These are phyloP conservation scores for Adelognathus sp. DNA, from an alignment of 2,888 invertebrate species.

Conservation along the genomic window DNA sequence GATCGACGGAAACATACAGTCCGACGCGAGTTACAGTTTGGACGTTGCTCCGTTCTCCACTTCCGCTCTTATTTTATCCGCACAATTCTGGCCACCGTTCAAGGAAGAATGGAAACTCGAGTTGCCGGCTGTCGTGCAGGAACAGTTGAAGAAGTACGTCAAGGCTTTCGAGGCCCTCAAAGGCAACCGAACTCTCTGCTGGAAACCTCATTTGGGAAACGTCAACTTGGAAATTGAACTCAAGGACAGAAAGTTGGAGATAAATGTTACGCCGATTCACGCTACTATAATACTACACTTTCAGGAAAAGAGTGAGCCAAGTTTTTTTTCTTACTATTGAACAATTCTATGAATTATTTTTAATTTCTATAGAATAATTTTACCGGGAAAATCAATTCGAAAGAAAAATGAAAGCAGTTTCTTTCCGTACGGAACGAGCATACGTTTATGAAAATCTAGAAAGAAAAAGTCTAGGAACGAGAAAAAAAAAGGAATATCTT, in stretches of 20 bases:
- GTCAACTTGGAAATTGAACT: constrained; percentile 95
- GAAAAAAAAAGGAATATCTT: too few relatives aligned
- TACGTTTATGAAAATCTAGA: too few relatives aligned
- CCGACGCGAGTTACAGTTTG: constrained; percentile 85
- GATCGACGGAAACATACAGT: constrained; percentile 93
- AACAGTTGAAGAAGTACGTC: constrained; percentile 92
- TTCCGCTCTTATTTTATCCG: constrained; percentile 95
- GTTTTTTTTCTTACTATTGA: neutral
- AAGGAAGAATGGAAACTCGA: constrained; percentile 95
- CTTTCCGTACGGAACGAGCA: too few relatives aligned
- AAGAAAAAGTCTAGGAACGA: too few relatives aligned
- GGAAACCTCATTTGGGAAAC: constrained; percentile 96
- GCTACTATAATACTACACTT: constrained; percentile 97
- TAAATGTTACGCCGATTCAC: constrained; percentile 95
- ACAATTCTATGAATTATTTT: too few relatives aligned
- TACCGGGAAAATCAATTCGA: too few relatives aligned
- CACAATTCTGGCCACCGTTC: constrained; percentile 99
- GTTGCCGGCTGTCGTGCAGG: constrained; percentile 90
- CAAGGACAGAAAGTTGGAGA: constrained; percentile 89
- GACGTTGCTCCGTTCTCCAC: constrained; percentile 83
- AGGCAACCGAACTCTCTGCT: constrained; percentile 95
- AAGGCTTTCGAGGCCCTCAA: constrained; percentile 95
- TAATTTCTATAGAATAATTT: neutral
- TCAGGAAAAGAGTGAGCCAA: constrained; percentile 88
- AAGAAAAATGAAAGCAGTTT: too few relatives aligned